These are phyloP conservation scores for Ganaspis sp. DNA, from an alignment of 1,140 invertebrate genomes.

Conservation along the genomic window DNA sequence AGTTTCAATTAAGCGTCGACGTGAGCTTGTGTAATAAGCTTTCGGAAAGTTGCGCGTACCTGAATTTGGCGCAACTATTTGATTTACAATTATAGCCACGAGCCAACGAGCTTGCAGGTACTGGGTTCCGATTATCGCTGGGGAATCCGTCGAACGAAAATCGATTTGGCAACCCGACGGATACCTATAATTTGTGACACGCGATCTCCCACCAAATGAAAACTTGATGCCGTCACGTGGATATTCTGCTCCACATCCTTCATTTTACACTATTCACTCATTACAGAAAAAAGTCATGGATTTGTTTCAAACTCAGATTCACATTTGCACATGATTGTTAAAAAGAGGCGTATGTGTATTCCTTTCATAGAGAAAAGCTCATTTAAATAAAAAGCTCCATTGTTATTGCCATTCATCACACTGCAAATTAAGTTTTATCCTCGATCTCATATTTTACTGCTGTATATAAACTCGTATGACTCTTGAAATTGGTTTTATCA, in stretches of 20 bases:
- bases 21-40: slow-evolving; percentile 45
- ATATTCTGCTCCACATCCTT: slow-evolving; percentile 50
- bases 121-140: slow-evolving; percentile 46
- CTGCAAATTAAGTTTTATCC: too few species aligned
- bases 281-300: background rate
- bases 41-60: slow-evolving; percentile 42
- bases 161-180: slow-evolving; percentile 64
- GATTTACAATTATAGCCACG: slow-evolving; percentile 56
- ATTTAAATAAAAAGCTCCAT: too few species aligned
- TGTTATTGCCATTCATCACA: too few species aligned
- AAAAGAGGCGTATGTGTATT: too few species aligned
- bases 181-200: slow-evolving; percentile 73
- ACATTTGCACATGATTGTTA: background rate
- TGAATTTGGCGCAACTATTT: slow-evolving; percentile 55
- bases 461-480: too few species aligned
- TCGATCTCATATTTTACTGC: too few species aligned
- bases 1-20: slow-evolving; percentile 49
- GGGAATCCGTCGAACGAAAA: slow-evolving; percentile 62
- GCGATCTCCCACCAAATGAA: slow-evolving; percentile 68
- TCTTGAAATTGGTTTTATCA: too few species aligned
- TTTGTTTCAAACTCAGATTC: background rate
- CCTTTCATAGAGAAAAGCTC: too few species aligned
- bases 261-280: background rate
- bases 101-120: slow-evolving; percentile 35
- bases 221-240: slow-evolving; percentile 67